A percentile compares a stretch with the other conserved stretches of the same genome.
These are phyloP conservation scores for Burhinus bistriatus DNA, from an alignment of 2,113 vertebrate species.

Conservation along the genomic window DNA sequence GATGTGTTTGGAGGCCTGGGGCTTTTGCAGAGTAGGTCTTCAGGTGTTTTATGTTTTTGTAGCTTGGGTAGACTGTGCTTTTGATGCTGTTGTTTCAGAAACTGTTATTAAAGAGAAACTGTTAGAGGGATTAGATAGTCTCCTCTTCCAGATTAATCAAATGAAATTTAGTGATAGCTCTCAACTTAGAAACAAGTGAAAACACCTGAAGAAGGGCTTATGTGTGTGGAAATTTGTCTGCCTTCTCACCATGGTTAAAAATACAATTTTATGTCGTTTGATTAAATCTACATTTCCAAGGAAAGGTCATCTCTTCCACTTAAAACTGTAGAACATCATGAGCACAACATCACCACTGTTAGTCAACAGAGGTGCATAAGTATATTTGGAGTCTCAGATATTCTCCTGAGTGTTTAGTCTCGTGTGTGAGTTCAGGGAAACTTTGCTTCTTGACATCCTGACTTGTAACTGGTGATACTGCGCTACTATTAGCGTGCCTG, in stretches of 20 bases:
- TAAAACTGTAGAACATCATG: accelerated
- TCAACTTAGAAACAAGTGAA: background rate
- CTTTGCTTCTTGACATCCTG: background rate
- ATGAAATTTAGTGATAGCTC: background rate
- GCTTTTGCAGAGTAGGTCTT: background rate
- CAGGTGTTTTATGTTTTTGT: background rate
- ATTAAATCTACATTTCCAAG: background rate
- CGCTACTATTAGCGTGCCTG: background rate
- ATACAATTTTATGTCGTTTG: background rate
- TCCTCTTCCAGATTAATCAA: background rate
- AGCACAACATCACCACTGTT: background rate
- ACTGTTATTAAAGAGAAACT: background rate
- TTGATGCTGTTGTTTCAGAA: background rate
- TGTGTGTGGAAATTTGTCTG: background rate
- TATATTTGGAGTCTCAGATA: background rate
- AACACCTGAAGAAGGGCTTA: background rate
- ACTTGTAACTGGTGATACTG: background rate
- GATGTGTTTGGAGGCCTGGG: background rate
- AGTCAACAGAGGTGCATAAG: background rate
- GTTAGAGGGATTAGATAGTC: background rate
- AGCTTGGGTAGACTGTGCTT: background rate
- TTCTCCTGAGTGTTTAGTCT: background rate
- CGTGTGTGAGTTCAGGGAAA: background rate
- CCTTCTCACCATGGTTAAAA: background rate
- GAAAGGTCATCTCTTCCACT: background rate